Conservation (phyloP, 2,888 invertebrate genomes). For the Malthinus seriepunctatus region DNA sequence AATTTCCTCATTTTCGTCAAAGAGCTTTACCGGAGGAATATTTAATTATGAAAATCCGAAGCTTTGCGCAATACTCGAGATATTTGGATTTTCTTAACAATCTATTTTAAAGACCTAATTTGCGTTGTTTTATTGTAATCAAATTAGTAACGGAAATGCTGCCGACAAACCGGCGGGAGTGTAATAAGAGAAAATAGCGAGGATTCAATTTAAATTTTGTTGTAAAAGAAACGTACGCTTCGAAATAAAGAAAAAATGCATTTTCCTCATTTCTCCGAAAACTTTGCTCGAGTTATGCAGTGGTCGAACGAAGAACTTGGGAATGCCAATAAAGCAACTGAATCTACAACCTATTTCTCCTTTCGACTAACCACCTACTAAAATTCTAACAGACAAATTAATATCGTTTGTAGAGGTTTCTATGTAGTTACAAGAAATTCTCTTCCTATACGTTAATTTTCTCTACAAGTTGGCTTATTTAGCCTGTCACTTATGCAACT, state of each 20-base stretch:
- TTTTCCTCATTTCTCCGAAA: constrained; percentile 4
- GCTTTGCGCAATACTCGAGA: constrained; percentile 6
- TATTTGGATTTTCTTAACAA: constrained; percentile 20
- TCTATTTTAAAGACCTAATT: constrained; percentile 1
- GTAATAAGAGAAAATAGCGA: not conserved
- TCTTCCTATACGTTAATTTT: not conserved
- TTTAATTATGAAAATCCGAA: constrained; percentile 16
- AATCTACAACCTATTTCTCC: constrained; percentile 9
- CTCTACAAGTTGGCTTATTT: not conserved
- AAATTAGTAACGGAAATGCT: not conserved
- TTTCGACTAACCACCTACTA: too few relatives aligned
- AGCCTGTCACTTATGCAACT: constrained; percentile 4
- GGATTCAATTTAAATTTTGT: not conserved
- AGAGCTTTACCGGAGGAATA: constrained; percentile 6
- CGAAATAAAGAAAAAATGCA: constrained; percentile 13
- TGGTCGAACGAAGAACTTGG: constrained; percentile 18
- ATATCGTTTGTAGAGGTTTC: constrained; percentile 6
- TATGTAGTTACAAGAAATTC: too few relatives aligned
- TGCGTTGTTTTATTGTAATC: constrained; percentile 1
- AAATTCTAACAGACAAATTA: constrained; percentile 20
- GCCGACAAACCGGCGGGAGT: not conserved
- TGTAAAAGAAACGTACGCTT: not conserved
- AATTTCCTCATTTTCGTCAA: constrained; percentile 13
- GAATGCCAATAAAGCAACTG: constrained; percentile 25
- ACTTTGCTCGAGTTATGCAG: constrained; percentile 22